Base-by-base conservation (phyloP, 2,113 vertebrate genomes). In the Barnardius zonarius region DNA sequence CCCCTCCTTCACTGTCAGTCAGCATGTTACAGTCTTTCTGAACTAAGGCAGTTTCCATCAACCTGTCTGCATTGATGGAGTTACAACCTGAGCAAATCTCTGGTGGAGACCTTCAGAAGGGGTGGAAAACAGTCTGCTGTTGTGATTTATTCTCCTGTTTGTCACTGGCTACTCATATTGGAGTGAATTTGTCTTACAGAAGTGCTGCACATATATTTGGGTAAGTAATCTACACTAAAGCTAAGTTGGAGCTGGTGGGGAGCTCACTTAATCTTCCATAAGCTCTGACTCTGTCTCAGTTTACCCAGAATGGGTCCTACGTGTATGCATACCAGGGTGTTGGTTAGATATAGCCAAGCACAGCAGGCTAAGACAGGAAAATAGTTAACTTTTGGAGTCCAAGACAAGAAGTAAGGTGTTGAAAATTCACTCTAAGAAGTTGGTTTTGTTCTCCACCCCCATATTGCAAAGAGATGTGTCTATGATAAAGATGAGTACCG, bases 61-160 rank as follows among this genome's bases (percentile, higher is more conserved):
- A 39, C 25, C 19, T 83, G 30, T 84, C 52, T 90, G 49, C 23
- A 24, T 13, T 78, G 77, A 81, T 52, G 61, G 64, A 93, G 33
- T 84, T 67, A 82, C 43, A 84, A 24, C 51, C 51, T 79, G 37
- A 84, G 43, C 43, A 86, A 76, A 54, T 57, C 28, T 80, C 69
- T 68, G n/a, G 33, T 51, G 86, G 49, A 88, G 41, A 63, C 25
- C 9, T 85, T 88, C n/a, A 49, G 76, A 80, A 74, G 28, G 35
- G 27, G 17, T 49, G 43, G 77, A 88, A 43, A 8, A 83, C 20
- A 68, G 20, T n/a, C 55, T 55, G 33, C 19, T 67, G 16, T 7
- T 86, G 55, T 88, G 70, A 86, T 92, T 95, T 94, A 92, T 80
- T 68, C 43, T 94, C 33, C 25, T 76, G 10, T 51, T 83, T 68